Evolutionary conservation across 2,113 vertebrate species (phyloP), one percentile per base, ranked within the genome.

Genomic region (Oncorhynchus keta): DNA sequence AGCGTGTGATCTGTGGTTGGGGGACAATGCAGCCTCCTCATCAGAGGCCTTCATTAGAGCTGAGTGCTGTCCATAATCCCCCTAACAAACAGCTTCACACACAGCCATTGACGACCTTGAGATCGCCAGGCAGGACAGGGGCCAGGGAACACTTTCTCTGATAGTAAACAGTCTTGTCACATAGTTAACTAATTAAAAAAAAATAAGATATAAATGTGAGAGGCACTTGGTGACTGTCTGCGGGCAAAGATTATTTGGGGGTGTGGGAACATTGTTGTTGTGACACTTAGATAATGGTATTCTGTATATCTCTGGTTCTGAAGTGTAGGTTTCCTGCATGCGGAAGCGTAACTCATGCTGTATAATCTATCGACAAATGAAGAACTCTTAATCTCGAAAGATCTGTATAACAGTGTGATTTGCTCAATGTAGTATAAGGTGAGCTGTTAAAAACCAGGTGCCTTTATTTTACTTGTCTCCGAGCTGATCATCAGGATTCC

Each of bases 401-500:
- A 45, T 45, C 39, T 45, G 39, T 9, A 45, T 45, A 9, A 45
- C 39, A 45, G 39, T 45, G 39, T 45, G 39, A 30, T 14, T 16
- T 28, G 28, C 16, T 68, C 16, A 68, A 61, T 61, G 57, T 68
- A 30, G 12, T 30, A 30, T 30, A 18, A 68, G 12, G 18, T 68
- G 14, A 5, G 14, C 16, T 32, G 4, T 45, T 45, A 45, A 45
- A 30, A 30, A 16, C 16, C 66, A 68, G 30, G 35, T 35, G 16
- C 14, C 1, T 30, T 35, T 68, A 3, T 68, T 68, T 35, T 2
- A 91, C 89, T 91, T 89, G 86, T 87, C 85, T 89, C 81, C 82
- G 82, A 84, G 78, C 75, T 78, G 83, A 85, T 89, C 85, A 87
- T 91, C 89, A 86, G 88, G 88, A 90, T 92, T 91, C 91, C 81